A percentile compares a stretch with the other conserved stretches of the same genome.
Evolutionary conservation across 1,140 invertebrate species (phyloP).

Genomic region (Vanessa atalanta): DNA sequence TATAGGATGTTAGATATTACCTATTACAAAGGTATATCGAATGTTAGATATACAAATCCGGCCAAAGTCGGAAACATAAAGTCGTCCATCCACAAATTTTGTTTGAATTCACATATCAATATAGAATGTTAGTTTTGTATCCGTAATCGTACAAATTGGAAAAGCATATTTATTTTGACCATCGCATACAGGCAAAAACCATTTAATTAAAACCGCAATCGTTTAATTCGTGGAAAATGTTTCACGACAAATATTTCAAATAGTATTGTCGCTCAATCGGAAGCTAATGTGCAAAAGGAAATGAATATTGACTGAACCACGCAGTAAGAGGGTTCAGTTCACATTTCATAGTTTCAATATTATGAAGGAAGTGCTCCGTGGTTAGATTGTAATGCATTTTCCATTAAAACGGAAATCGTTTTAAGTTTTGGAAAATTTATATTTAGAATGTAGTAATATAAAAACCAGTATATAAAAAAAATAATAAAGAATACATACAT

Average conservation of each 20-base stretch:
- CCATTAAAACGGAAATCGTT: slow-evolving; percentile 3
- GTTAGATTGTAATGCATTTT: slow-evolving; percentile 8
- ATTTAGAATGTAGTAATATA: background rate
- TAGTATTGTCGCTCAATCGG: slow-evolving; percentile 16
- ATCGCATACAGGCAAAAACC: background rate
- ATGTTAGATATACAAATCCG: no score
- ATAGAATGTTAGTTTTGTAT: no score
- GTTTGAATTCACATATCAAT: no score
- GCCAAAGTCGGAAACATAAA: no score
- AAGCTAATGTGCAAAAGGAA: slow-evolving; percentile 22
- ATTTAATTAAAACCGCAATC: slow-evolving; percentile 1
- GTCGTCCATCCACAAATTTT: no score
- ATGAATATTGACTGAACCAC: slow-evolving; percentile 23
- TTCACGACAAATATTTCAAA: slow-evolving; percentile 1
- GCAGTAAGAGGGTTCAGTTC: slow-evolving; percentile 7
- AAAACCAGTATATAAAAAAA: no score
- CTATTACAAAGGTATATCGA: no score
- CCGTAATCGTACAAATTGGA: background rate
- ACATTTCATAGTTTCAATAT: slow-evolving; percentile 1
- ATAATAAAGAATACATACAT: no score
- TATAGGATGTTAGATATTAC: no score
- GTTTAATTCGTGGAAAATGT: background rate
- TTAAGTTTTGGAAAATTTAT: background rate
- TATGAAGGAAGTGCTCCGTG: slow-evolving; percentile 15
- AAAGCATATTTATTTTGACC: background rate